Base-by-base conservation (phyloP, 2,113 vertebrate genomes). In the Mohoua ochrocephala region DNA sequence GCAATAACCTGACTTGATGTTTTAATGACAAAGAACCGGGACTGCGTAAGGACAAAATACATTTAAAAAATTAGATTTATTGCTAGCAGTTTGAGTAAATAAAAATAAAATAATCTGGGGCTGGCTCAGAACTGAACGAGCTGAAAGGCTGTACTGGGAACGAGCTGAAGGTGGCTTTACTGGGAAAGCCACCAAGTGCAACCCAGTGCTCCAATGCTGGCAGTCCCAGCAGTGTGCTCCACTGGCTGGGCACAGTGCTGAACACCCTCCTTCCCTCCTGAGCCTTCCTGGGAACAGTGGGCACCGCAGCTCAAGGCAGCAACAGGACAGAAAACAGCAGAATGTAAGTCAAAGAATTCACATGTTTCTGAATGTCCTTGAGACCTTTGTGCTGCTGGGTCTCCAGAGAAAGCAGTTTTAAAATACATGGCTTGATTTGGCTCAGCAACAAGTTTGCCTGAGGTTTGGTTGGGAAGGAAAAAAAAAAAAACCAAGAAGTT, bases 181-280 rank as follows among this genome's bases (percentile, higher is more conserved):
- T 8, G 60, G 52, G 56, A 68, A 75, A 59, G 45, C 13, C n/a
- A 78, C 20, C 15, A 73, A 44, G 41, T 5, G 45, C 35, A 21
- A 26, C 63, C 15, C 67, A 28, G 1, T 3, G 37, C 30, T 73
- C 19, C 50, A 37, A 7, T 9, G 24, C 57, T 21, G 59, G 18
- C 50, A 37, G 31, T 33, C 64, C 44, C 37, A 70, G 50, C 12
- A 35, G 63, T 9, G 13, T 69, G 53, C 42, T 45, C 35, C 1
- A 10, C n/a, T 8, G 39, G 30, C 2, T 53, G 59, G 1, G 2
- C 39, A 4, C 4, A 1, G 15, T 30, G 41, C 61, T 31, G 33
- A 61, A 8, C n/a, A 49, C 16, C 4, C 47, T 70, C 44, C 76
- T 75, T 49, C 65, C 28, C 57, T 80, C 49, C 18, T 8, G 6